These are phyloP conservation scores for Solenopsis invicta DNA, from an alignment of 1,140 invertebrate species.

Conservation along the genomic window DNA sequence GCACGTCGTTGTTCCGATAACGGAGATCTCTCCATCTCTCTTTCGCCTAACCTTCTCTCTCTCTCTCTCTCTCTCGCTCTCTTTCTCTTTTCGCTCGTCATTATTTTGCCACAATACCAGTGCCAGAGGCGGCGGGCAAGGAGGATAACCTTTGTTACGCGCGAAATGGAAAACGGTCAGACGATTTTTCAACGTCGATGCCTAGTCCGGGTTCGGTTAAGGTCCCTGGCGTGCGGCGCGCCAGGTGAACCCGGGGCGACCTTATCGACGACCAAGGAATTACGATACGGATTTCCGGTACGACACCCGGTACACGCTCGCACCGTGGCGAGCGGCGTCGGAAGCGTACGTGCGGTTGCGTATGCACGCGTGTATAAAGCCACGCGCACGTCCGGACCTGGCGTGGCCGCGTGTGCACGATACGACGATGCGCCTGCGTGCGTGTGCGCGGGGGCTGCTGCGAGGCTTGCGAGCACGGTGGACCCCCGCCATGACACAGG, in stretches of 20 bases:
- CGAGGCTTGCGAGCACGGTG: too few relatives aligned
- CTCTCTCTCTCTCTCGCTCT: background rate
- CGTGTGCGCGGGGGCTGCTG: background rate
- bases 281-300: conserved; percentile 67
- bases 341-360: background rate
- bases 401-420: background rate
- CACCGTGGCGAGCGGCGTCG: background rate
- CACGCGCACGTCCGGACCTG: too few relatives aligned
- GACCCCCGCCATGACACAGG: conserved; percentile 57
- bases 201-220: conserved; percentile 63
- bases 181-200: conserved; percentile 69
- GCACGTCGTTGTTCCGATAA: conserved; percentile 63
- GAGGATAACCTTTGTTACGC: conserved; percentile 62
- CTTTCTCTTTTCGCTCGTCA: conserved; percentile 28
- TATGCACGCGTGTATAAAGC: background rate
- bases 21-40: conserved; percentile 48
- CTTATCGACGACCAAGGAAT: conserved; percentile 54
- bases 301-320: conserved; percentile 57
- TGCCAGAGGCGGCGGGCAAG: conserved; percentile 17
- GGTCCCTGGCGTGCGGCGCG: conserved; percentile 25
- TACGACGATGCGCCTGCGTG: background rate
- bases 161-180: conserved; percentile 62
- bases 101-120: conserved; percentile 62
- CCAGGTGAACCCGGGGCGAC: conserved; percentile 45
- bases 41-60: background rate